These are phyloP conservation scores for Prunella fulvescens DNA, from an alignment of 2,113 vertebrate genomes.

Conservation along the genomic window DNA sequence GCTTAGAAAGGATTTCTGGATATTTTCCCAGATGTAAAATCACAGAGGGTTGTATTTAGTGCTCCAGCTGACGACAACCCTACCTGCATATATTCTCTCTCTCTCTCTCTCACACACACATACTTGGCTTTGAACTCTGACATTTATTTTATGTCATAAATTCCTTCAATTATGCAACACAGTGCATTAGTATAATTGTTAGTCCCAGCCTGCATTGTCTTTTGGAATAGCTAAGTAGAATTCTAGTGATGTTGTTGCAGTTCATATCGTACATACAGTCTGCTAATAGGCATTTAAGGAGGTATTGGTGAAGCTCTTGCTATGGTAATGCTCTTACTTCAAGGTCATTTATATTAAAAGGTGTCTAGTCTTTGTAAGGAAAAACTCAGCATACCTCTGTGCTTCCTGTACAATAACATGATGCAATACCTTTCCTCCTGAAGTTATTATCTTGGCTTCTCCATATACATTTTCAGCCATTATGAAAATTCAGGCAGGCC, in stretches of 20 bases:
- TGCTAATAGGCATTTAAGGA: not conserved
- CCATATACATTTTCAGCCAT: not conserved
- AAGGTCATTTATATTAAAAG: slow-evolving; percentile 6
- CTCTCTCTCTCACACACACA: not conserved
- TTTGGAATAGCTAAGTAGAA: not conserved
- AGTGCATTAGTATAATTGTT: slow-evolving; percentile 28
- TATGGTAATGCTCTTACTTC: not conserved
- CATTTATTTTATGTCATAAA: slow-evolving; percentile 11
- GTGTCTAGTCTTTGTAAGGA: not conserved
- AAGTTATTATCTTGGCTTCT: not conserved
- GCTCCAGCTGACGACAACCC: not conserved
- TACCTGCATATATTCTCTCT: not conserved
- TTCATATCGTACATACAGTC: not conserved
- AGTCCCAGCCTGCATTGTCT: not conserved
- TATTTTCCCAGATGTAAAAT: slow-evolving; percentile 46
- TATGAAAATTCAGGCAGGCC: not conserved
- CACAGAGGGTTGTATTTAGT: not conserved
- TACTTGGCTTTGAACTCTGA: slow-evolving; percentile 14
- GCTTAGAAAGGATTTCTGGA: slow-evolving; percentile 48
- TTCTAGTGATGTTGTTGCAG: not conserved
- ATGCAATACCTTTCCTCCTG: not conserved
- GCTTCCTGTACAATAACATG: not conserved
- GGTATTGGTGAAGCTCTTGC: not conserved
- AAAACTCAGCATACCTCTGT: not conserved
- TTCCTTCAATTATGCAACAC: slow-evolving; percentile 24